Evolutionary conservation across 2,797 vertebrate genomes (phyloP).

Genomic region (Malurus splendens): DNA sequence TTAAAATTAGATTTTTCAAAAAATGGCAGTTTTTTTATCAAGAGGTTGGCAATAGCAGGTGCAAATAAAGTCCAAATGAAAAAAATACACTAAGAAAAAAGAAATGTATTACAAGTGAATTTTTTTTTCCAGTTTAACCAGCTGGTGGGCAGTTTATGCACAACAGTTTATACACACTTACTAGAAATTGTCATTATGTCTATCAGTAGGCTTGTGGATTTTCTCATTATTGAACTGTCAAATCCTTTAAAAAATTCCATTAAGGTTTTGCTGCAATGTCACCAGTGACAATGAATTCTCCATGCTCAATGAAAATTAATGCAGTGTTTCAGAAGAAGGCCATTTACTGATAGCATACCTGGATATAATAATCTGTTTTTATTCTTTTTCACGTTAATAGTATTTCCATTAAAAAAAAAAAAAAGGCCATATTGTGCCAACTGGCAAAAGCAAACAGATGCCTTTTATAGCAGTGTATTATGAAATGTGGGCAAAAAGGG

Average conservation of each 20-base stretch:
- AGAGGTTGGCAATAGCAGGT: background rate
- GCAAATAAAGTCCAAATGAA: background rate
- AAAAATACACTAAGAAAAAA: background rate
- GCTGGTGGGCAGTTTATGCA: background rate
- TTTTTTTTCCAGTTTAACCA: background rate
- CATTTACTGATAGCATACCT: background rate
- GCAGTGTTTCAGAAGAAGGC: background rate
- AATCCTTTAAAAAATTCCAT: constrained; percentile 26
- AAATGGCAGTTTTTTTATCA: background rate
- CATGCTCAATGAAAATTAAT: constrained; percentile 26
- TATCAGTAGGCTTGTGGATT: constrained; percentile 13
- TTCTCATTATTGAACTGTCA: constrained; percentile 20
- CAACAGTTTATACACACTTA: background rate
- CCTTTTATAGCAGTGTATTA: background rate
- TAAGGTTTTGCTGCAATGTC: constrained; percentile 4
- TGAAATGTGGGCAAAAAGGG: background rate
- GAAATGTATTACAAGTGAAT: background rate
- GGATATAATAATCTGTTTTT: background rate
- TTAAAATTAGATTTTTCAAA: background rate
- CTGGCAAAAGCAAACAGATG: background rate
- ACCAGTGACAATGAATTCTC: constrained; percentile 31
- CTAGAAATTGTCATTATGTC: background rate
- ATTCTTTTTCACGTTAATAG: background rate
- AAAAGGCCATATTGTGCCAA: background rate
- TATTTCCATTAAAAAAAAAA: background rate